Conservation (phyloP, 2,888 invertebrate genomes). For the Malacosoma neustria region DNA sequence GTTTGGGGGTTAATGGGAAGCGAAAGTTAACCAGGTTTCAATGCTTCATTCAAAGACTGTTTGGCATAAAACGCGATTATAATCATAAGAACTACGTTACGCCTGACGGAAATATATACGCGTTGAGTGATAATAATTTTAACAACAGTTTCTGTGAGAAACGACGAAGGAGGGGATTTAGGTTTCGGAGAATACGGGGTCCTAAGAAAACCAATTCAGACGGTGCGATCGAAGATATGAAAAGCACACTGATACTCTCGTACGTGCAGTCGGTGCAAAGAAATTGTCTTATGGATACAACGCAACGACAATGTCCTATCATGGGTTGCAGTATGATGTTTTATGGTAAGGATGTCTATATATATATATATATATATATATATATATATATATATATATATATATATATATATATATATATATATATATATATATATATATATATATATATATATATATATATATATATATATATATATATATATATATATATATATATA, state of each 20-base stretch:
- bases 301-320: constrained; percentile 51
- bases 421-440: no score
- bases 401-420: no score
- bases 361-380: no score
- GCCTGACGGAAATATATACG: constrained; percentile 30
- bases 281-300: constrained; percentile 46
- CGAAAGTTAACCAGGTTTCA: constrained; percentile 46
- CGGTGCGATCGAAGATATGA: constrained; percentile 27
- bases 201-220: constrained; percentile 48
- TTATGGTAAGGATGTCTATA: constrained; percentile 42
- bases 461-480: no score
- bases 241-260: constrained; percentile 37
- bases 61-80: constrained; percentile 38
- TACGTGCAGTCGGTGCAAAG: constrained; percentile 51
- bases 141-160: constrained; percentile 27
- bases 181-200: constrained; percentile 37
- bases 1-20: constrained; percentile 27
- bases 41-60: constrained; percentile 44
- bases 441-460: no score
- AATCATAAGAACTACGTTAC: constrained; percentile 18
- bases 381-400: no score
- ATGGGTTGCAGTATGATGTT: constrained; percentile 46
- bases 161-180: constrained; percentile 27
- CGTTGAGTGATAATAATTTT: constrained; percentile 49
- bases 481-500: no score